Evolutionary conservation across 2,888 invertebrate genomes (phyloP).

Genomic region (Iselma pallidipennis): DNA sequence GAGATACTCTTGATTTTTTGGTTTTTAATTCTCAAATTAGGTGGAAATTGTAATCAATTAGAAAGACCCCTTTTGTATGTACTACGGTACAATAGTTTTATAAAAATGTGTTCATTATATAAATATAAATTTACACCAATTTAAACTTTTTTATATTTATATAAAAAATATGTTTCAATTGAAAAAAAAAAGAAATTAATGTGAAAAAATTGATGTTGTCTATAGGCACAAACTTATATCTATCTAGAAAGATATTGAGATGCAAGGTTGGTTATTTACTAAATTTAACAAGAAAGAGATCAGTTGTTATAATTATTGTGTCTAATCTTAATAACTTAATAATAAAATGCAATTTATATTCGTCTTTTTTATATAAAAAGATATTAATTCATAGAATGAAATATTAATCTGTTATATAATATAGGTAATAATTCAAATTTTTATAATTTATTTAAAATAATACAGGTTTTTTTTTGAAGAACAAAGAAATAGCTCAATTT

Average conservation of each 20-base stretch:
- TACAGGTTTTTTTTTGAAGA: too few species aligned
- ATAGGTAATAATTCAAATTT: constrained; percentile 11
- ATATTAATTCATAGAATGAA: constrained; percentile 6
- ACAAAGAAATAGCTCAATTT: too few species aligned
- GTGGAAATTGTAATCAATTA: too few species aligned
- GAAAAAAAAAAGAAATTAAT: constrained; percentile 5
- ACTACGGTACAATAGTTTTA: constrained; percentile 26
- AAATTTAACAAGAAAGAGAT: constrained; percentile 12
- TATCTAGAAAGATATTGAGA: constrained; percentile 18
- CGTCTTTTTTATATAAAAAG: constrained; percentile 14
- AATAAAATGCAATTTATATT: constrained; percentile 17
- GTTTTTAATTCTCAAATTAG: background rate
- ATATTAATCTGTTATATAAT: constrained; percentile 5
- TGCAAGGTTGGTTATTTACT: constrained; percentile 32
- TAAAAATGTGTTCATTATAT: constrained; percentile 33
- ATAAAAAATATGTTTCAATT: background rate
- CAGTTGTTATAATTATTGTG: too few species aligned
- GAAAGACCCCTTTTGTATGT: constrained; percentile 23
- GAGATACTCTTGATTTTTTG: constrained; percentile 5
- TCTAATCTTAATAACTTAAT: constrained; percentile 16
- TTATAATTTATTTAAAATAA: background rate
- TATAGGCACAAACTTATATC: constrained; percentile 14
- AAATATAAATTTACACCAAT: constrained; percentile 30
- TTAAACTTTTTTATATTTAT: constrained; percentile 31
- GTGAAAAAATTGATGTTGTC: constrained; percentile 5